Percentiles rank a stretch among this genome's conserved stretches.
These are phyloP conservation scores for Dysmachus trigonus DNA, from an alignment of 2,888 invertebrate species.

Conservation along the genomic window DNA sequence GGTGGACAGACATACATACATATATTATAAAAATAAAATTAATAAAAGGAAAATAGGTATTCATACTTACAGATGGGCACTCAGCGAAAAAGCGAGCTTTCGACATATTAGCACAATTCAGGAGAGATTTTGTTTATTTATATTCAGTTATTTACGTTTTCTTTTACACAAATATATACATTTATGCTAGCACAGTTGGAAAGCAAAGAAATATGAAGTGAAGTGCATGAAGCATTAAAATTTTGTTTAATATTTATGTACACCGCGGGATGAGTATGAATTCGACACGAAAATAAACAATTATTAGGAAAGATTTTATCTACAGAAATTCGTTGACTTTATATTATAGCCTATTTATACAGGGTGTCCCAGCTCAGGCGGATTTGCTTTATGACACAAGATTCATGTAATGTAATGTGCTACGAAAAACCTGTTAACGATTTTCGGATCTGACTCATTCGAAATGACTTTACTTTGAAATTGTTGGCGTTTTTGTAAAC, in stretches of 20 bases:
- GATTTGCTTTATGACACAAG: too few relatives aligned
- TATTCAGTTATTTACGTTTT: background rate
- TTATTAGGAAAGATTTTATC: background rate
- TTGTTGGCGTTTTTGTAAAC: too few relatives aligned
- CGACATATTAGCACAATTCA: slow-evolving; percentile 3
- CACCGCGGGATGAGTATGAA: background rate
- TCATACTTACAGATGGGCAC: slow-evolving; percentile 24
- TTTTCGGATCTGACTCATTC: too few relatives aligned
- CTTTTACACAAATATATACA: background rate
- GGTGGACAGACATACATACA: background rate
- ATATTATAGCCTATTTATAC: too few relatives aligned
- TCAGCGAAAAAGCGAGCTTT: slow-evolving; percentile 4
- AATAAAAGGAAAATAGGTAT: background rate
- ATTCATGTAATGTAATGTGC: too few relatives aligned
- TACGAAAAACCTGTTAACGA: too few relatives aligned
- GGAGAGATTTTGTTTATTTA: background rate
- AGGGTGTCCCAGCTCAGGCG: too few relatives aligned
- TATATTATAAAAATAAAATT: background rate
- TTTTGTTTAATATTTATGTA: background rate
- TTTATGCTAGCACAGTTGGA: background rate
- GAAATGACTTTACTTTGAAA: too few relatives aligned
- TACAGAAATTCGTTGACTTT: background rate
- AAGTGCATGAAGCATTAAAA: background rate
- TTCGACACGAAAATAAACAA: background rate
- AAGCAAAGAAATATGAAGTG: background rate